Evolutionary conservation across 2,113 vertebrate species (phyloP).

Genomic region (Tragelaphus imberbis): DNA sequence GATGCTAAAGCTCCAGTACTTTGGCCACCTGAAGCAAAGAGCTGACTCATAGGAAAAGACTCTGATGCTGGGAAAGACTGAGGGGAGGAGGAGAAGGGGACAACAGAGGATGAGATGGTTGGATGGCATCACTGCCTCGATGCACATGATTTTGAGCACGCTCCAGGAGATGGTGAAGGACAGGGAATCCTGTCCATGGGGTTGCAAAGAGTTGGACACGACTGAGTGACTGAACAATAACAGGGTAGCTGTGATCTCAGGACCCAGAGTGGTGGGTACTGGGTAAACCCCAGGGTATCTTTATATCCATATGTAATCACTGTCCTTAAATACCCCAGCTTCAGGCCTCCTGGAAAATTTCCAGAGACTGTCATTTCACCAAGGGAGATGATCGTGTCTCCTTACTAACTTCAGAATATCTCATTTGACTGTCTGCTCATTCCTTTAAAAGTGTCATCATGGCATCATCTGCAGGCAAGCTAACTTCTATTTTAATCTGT

Average conservation of each 20-base stretch:
- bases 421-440: background rate
- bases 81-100: background rate
- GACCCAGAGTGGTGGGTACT: background rate
- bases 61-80: background rate
- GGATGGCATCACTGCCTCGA: background rate
- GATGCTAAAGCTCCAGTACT: background rate
- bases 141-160: background rate
- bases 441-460: slow-evolving; percentile 1
- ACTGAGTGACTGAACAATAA: background rate
- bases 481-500: slow-evolving; percentile 24
- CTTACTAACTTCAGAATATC: background rate
- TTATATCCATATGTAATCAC: background rate
- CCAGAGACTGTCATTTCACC: background rate
- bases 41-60: background rate
- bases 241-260: background rate
- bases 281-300: background rate
- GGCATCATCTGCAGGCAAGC: background rate
- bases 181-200: background rate
- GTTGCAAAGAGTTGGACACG: background rate
- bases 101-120: background rate
- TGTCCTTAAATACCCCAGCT: background rate
- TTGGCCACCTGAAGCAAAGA: background rate
- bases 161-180: background rate
- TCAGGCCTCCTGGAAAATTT: background rate
- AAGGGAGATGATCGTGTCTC: background rate